phyloP scores from a whole-genome alignment of 2,113 vertebrate genomes.

The Onychostoma macrolepis region DNA sequence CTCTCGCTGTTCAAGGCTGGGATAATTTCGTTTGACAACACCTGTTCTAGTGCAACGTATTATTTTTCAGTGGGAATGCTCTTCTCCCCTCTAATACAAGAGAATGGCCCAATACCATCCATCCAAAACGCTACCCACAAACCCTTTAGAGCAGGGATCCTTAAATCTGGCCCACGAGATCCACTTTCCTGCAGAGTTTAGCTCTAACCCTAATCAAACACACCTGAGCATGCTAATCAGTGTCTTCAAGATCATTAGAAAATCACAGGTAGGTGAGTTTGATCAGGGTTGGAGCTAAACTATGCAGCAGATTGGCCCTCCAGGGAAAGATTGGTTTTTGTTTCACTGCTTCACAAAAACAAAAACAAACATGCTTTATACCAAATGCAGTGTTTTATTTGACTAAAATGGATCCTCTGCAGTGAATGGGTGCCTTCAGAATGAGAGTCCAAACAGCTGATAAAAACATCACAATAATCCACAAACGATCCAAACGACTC shows the following conservation, averaged over 20 bases:
- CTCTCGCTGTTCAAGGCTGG: not conserved
- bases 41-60: not conserved
- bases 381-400: not conserved
- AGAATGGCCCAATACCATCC: not conserved
- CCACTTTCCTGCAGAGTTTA: too few relatives aligned
- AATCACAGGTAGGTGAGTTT: too few relatives aligned
- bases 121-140: not conserved
- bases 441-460: not conserved
- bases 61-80: slow-evolving; percentile 16
- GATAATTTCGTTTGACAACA: not conserved
- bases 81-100: not conserved
- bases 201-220: too few relatives aligned
- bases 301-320: too few relatives aligned
- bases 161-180: too few relatives aligned
- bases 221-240: too few relatives aligned
- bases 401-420: too few relatives aligned
- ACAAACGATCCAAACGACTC: too few relatives aligned
- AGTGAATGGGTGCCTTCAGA: not conserved
- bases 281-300: too few relatives aligned
- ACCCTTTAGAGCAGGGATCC: not conserved
- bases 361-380: not conserved
- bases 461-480: too few relatives aligned
- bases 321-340: too few relatives aligned
- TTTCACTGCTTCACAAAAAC: not conserved
- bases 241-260: too few relatives aligned